Evolutionary conservation across 2,888 invertebrate species (phyloP).

Genomic region (Paralinhomoeus sp.): DNA sequence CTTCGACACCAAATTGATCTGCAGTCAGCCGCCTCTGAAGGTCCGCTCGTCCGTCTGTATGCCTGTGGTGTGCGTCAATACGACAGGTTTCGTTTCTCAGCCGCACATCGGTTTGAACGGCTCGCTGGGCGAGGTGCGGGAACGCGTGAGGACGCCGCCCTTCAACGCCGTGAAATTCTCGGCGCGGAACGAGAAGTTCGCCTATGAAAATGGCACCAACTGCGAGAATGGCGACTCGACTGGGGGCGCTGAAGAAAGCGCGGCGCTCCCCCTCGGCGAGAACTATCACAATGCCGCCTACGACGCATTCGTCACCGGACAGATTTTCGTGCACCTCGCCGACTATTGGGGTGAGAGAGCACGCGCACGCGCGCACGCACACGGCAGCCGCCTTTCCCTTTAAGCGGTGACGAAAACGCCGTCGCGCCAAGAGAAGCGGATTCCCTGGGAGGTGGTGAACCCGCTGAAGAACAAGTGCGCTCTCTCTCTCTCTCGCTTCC

Average conservation of each 20-base stretch:
- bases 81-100: neutral
- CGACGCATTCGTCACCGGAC: constrained; percentile 59
- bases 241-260: too few species aligned
- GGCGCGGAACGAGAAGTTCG: neutral
- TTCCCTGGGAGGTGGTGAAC: neutral
- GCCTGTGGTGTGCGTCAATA: neutral
- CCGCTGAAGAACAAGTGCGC: too few species aligned
- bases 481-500: too few species aligned
- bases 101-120: neutral
- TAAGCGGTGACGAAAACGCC: too few species aligned
- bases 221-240: too few species aligned
- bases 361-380: too few species aligned
- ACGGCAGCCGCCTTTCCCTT: too few species aligned
- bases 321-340: constrained; percentile 47
- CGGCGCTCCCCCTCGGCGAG: too few species aligned
- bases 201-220: neutral
- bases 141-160: neutral
- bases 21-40: neutral
- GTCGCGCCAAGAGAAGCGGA: too few species aligned
- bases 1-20: neutral
- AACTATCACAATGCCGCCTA: constrained; percentile 59
- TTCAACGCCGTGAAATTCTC: neutral
- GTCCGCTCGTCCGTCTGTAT: too few species aligned
- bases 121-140: neutral
- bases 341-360: constrained; percentile 37